Base-by-base conservation (phyloP, 2,888 invertebrate genomes). In the Cephus runcator region DNA sequence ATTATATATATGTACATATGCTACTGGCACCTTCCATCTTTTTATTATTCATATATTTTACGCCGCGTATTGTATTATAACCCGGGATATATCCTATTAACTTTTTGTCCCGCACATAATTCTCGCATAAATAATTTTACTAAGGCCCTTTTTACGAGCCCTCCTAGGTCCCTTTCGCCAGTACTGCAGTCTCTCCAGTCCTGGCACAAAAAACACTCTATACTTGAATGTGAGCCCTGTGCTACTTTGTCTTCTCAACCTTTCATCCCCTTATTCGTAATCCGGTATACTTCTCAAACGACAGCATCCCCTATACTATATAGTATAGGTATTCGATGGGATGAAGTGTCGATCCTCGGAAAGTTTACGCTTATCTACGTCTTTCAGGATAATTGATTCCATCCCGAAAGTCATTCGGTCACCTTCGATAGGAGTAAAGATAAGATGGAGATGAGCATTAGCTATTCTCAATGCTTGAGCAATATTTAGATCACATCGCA, bases 21-120 rank as follows among this genome's bases (percentile, higher is more conserved):
- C 9, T 56, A 56, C 56, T 2, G 71, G 71, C 3, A 33, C 33
- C 4, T 71, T 71, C 31, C 31, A 71, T 31, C 71, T 33, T 71
- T 71, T 71, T 71, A 71, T 71, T 71, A 71, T 71, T 71, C 71
- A 71, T 31, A 71, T 31, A 71, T 31, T 34, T 71, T 71, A 31
- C 71, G 2, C 9, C 23, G 23, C 40, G 9, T 56, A 23, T 56
- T 56, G 56, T 31, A 34, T 71, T 71, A 71, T 71, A 34, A 71
- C 34, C 31, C 71, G 6, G 23, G 15, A 71, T 71, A 71, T 71
- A 33, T 71, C 23, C 71, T 34, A 71, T 71, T 71, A 71, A 71
- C 71, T 71, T 34, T 71, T 71, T 34, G 71, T 34, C 34, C 71
- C 71, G 71, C 9, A 33, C 71, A 71, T 71, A 71, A 71, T 71